Evolutionary conservation across 2,113 vertebrate genomes (phyloP).

Genomic region (Entosphenus tridentatus): DNA sequence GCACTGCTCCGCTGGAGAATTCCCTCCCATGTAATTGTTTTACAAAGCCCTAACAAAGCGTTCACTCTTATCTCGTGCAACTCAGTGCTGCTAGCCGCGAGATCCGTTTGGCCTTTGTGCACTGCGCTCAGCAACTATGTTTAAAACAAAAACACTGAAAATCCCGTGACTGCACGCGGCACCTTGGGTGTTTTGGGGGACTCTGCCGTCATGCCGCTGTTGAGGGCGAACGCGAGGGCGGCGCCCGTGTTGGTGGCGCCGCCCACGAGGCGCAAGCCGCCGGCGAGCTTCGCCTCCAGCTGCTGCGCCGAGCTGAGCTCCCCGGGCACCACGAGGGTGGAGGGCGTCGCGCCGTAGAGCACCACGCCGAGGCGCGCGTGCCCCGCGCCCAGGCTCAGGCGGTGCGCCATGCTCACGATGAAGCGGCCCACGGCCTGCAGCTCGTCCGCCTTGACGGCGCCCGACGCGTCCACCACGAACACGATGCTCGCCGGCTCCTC

Average conservation of each 20-base stretch:
- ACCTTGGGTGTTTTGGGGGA: too few species aligned
- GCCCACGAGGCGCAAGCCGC: neutral
- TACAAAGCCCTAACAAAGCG: too few species aligned
- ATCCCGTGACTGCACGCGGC: too few species aligned
- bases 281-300: neutral
- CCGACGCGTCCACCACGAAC: neutral
- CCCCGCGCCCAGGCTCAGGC: neutral
- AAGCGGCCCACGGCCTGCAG: neutral
- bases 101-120: too few species aligned
- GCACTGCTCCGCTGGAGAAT: too few species aligned
- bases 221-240: neutral
- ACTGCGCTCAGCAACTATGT: too few species aligned
- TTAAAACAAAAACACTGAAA: too few species aligned
- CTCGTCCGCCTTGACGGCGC: neutral
- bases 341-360: neutral
- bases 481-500: neutral
- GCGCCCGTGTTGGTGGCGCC: constrained; percentile 3
- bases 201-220: neutral
- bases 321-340: neutral
- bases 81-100: too few species aligned
- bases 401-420: neutral
- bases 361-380: neutral
- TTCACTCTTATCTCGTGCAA: too few species aligned
- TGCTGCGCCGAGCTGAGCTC: neutral
- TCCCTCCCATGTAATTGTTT: too few species aligned